Conservation (phyloP, 2,797 vertebrate genomes). For the Etheostoma perlongum region DNA sequence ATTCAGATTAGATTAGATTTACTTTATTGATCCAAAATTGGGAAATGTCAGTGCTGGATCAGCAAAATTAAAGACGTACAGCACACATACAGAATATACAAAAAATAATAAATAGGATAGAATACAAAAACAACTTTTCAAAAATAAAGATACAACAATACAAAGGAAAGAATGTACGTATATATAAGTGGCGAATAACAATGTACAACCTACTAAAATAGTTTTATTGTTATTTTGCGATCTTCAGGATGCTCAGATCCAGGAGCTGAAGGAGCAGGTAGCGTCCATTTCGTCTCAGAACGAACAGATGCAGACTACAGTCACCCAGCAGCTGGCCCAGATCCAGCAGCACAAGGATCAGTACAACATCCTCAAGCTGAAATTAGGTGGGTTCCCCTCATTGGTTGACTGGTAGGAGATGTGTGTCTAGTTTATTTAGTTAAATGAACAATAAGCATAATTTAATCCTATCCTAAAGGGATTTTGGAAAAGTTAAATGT, state of each 20-base stretch:
- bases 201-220: no score
- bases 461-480: background rate
- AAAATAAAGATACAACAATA: no score
- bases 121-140: no score
- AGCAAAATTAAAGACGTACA: no score
- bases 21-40: no score
- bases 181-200: no score
- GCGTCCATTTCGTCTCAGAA: slow-evolving; percentile 86
- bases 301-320: slow-evolving; percentile 90
- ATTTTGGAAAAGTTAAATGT: background rate
- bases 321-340: slow-evolving; percentile 92
- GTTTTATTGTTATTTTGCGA: background rate
- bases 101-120: no score
- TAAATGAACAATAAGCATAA: background rate
- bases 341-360: slow-evolving; percentile 99
- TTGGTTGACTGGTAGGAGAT: background rate
- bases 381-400: slow-evolving; percentile 86
- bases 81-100: no score
- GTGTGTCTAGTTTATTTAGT: background rate
- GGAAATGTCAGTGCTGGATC: no score
- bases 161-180: no score
- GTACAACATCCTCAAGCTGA: slow-evolving; percentile 98
- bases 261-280: slow-evolving; percentile 92
- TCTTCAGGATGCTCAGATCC: slow-evolving; percentile 92
- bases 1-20: no score